phyloP scores from a whole-genome alignment of 2,797 vertebrate species.

The Gallinago nigripennis region DNA sequence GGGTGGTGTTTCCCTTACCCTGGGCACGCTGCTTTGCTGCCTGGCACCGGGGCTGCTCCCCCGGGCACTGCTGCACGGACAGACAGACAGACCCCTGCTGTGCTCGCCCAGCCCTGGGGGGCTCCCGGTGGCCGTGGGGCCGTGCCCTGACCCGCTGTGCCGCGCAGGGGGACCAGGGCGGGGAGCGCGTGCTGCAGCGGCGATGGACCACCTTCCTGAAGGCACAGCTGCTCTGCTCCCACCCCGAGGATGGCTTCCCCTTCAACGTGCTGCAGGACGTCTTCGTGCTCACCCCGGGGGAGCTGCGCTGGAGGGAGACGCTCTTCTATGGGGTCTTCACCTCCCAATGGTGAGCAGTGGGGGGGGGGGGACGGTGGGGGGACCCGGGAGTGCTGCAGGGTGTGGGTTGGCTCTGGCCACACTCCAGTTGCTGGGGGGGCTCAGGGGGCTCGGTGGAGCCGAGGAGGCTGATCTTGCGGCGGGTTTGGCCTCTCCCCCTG shows the following conservation, averaged over 20 bases:
- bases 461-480: accelerated
- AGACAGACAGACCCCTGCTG: not conserved
- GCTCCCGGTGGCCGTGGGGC: not conserved
- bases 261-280: slow-evolving; percentile 96
- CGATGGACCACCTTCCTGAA: slow-evolving; percentile 97
- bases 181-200: slow-evolving; percentile 95
- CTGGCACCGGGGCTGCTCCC: accelerated
- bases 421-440: accelerated
- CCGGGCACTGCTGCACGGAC: accelerated
- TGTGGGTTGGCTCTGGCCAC: accelerated
- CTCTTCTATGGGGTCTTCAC: slow-evolving; percentile 96
- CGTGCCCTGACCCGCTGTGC: not conserved
- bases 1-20: not conserved
- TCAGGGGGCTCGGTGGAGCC: accelerated
- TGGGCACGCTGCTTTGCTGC: accelerated
- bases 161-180: slow-evolving; percentile 88
- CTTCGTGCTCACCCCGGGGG: slow-evolving; percentile 88
- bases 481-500: not conserved
- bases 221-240: slow-evolving; percentile 90
- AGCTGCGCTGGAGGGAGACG: slow-evolving; percentile 83
- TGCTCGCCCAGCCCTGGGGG: accelerated
- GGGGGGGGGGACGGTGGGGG: accelerated
- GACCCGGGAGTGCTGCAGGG: accelerated
- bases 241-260: slow-evolving; percentile 92
- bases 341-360: slow-evolving; percentile 88